These are phyloP conservation scores for Diabrotica virgifera DNA, from an alignment of 1,140 invertebrate genomes.

Conservation along the genomic window DNA sequence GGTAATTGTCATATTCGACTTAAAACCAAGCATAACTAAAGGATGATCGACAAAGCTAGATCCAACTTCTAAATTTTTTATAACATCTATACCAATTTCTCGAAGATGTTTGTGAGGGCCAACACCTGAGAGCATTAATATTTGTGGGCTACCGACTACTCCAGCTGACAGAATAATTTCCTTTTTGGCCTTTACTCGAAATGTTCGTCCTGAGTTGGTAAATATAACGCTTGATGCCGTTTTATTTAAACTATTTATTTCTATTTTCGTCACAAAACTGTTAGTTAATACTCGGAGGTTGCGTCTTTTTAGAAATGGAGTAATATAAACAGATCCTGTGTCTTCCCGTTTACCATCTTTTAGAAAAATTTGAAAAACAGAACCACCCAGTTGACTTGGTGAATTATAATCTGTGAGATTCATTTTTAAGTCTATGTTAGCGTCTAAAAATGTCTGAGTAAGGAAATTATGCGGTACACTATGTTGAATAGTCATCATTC, in stretches of 20 bases:
- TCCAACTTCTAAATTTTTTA: slow-evolving; percentile 69
- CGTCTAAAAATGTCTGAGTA: slow-evolving; percentile 55
- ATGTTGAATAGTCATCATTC: slow-evolving; percentile 17
- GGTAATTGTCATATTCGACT: not conserved
- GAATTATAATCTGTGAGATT: slow-evolving; percentile 53
- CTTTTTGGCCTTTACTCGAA: slow-evolving; percentile 49
- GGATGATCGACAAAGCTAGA: slow-evolving; percentile 53
- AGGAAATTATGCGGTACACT: slow-evolving; percentile 1
- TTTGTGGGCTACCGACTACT: slow-evolving; percentile 69
- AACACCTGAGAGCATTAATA: slow-evolving; percentile 80
- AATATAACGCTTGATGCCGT: slow-evolving; percentile 61
- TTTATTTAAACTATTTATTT: slow-evolving; percentile 57
- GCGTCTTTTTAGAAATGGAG: slow-evolving; percentile 48
- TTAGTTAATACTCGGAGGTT: slow-evolving; percentile 55
- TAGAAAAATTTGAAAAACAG: slow-evolving; percentile 49
- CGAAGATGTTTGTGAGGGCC: slow-evolving; percentile 67
- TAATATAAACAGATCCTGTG: slow-evolving; percentile 56
- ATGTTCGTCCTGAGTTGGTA: slow-evolving; percentile 41
- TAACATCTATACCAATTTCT: slow-evolving; percentile 60
- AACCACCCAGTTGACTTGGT: slow-evolving; percentile 46
- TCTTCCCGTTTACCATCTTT: slow-evolving; percentile 55
- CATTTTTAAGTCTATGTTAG: slow-evolving; percentile 55
- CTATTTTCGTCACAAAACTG: slow-evolving; percentile 50
- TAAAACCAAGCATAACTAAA: slow-evolving; percentile 14
- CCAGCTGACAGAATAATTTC: slow-evolving; percentile 77